Evolutionary conservation across 2,888 invertebrate genomes (phyloP).

Genomic region (Sclerodermus sp.): DNA sequence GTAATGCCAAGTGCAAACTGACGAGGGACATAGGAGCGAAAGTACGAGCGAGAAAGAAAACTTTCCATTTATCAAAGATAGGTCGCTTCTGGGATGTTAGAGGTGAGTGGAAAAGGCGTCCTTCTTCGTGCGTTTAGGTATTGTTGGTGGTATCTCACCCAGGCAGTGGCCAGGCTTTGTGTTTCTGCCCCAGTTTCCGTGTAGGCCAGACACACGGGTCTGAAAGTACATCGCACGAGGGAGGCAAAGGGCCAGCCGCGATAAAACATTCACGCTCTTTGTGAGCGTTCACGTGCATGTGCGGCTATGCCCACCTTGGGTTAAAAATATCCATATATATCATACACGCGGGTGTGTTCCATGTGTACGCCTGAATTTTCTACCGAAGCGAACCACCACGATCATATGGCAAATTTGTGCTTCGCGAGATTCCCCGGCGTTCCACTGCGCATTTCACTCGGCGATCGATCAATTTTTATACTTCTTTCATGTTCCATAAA

Average conservation of each 20-base stretch:
- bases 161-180: conserved; percentile 49
- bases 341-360: conserved; percentile 11
- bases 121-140: conserved; percentile 44
- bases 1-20: too few relatives aligned
- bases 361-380: conserved; percentile 19
- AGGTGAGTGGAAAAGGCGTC: conserved; percentile 25
- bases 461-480: conserved; percentile 12
- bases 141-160: conserved; percentile 48
- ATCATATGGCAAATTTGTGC: conserved; percentile 13
- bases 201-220: conserved; percentile 42
- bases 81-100: conserved; percentile 13
- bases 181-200: conserved; percentile 49
- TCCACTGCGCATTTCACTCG: conserved; percentile 10
- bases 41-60: too few relatives aligned
- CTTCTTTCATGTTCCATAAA: not conserved
- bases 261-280: conserved; percentile 53
- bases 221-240: conserved; percentile 33
- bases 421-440: conserved; percentile 18
- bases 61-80: conserved; percentile 26
- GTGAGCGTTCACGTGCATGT: conserved; percentile 17
- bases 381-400: conserved; percentile 8
- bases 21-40: too few relatives aligned
- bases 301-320: conserved; percentile 30
- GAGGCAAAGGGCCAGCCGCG: conserved; percentile 42
- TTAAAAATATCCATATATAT: conserved; percentile 47